Base-by-base conservation (phyloP, 53 echinoderm and acorn worm genomes). In the Zoroaster sp. region DNA sequence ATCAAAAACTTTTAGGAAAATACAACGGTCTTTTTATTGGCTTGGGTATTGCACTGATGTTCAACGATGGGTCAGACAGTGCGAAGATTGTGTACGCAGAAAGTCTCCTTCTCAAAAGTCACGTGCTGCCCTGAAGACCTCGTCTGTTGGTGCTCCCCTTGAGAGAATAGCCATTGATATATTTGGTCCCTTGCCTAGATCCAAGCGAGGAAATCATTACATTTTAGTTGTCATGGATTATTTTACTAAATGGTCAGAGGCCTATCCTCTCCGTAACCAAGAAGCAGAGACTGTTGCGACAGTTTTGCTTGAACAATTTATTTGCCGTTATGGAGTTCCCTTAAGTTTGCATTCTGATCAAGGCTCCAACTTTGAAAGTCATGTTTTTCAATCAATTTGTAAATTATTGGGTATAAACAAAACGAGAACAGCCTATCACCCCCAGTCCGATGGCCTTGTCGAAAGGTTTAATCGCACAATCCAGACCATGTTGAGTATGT, bases 211-310 rank as follows among this genome's bases (percentile, higher is more conserved):
- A 0, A 91, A 86, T 35, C 83, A 7, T 11, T 91, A 86, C 38
- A 68, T 90, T 17, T 40, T 90, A 18, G 75, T 90, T 13, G 55
- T 91, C 0, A 80, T 70, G 17, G 91, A 91, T 46, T 91, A 86
- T 35, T 91, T 76, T 36, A 86, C 86, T 31, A 90, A 90, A n/a
- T 85, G 90, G 90, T 68, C 74, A 40, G 91, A 91, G n/a, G 91
- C 91, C 1, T 91, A 68, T 37, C 49, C 87, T 4, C 18, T 87
- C 4, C 44, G 45, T 17, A 78, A 91, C 52, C 87, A 91, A 25
- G 78, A 70, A 14, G 91, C 91, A 31, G 63, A 69, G 38, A 87
- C 91, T 28, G 91, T 87, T 33, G 87, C 91, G 4, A 63, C 40
- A 51, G 72, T 44, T 30, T 75, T 91, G 4, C 49, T 91, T 4